phyloP scores from a whole-genome alignment of 2,113 vertebrate species.

The Vulpes lagopus region DNA sequence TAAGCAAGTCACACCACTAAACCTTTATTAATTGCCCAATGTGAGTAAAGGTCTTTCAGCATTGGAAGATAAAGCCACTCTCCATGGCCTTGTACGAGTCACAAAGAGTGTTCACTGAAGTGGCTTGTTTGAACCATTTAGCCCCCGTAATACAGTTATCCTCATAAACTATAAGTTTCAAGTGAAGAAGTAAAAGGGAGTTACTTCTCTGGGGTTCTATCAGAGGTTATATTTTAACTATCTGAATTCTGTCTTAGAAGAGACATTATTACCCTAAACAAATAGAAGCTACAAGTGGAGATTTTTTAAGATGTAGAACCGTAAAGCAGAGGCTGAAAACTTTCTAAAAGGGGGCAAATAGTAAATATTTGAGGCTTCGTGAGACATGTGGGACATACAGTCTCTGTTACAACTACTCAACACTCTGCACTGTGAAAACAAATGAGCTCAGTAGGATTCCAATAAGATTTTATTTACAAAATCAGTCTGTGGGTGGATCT shows the following conservation, averaged over 20 bases:
- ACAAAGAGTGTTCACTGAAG: background rate
- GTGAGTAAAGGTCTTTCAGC: background rate
- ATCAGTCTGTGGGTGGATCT: background rate
- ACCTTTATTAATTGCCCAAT: background rate
- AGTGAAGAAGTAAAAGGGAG: background rate
- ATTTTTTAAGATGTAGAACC: background rate
- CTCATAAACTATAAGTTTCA: background rate
- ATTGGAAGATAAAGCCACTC: background rate
- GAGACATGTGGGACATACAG: accelerated
- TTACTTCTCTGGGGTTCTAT: background rate
- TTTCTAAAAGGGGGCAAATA: background rate
- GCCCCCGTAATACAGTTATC: background rate
- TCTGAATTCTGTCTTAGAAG: background rate
- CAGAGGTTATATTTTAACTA: background rate
- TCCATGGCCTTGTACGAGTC: background rate
- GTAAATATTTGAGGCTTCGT: background rate
- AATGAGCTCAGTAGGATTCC: background rate
- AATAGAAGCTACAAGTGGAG: background rate
- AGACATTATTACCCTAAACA: background rate
- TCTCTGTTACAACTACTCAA: background rate
- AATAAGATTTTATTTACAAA: slow-evolving; percentile 60
- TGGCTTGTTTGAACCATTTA: background rate
- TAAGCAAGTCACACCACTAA: slow-evolving; percentile 5
- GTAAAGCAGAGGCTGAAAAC: background rate
- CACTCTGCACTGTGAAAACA: accelerated